phyloP scores from a whole-genome alignment of 2,888 invertebrate genomes.

The Cryptus viduatorius region DNA sequence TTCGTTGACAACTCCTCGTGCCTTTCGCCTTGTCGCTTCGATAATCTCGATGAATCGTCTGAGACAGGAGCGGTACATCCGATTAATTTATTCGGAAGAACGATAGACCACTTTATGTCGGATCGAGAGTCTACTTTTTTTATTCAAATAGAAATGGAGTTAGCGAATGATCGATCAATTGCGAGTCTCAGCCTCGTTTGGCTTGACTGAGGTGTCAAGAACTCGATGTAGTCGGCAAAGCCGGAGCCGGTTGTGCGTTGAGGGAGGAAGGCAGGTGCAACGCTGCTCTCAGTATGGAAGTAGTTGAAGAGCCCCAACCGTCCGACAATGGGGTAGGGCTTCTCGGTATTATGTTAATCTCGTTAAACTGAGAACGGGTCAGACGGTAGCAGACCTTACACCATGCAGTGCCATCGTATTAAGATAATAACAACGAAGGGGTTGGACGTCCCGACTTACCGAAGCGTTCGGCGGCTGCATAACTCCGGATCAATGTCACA shows the following conservation, averaged over 20 bases:
- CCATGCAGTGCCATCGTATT: constrained; percentile 76
- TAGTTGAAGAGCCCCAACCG: constrained; percentile 71
- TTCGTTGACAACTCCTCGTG: not conserved
- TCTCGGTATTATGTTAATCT: constrained; percentile 83
- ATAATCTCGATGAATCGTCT: not conserved
- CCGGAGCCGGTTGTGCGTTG: not conserved
- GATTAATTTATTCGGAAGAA: not conserved
- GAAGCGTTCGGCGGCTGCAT: constrained; percentile 28
- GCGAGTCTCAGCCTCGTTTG: constrained; percentile 37
- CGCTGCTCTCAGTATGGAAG: constrained; percentile 41
- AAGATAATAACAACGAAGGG: constrained; percentile 81
- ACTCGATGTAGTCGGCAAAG: not conserved
- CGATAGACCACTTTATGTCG: not conserved
- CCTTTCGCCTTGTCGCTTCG: not conserved
- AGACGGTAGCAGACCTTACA: constrained; percentile 79
- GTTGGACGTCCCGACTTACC: constrained; percentile 65
- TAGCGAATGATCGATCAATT: constrained; percentile 49
- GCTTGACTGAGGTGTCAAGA: constrained; percentile 37
- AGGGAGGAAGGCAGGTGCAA: constrained; percentile 23
- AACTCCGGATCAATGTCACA: not conserved
- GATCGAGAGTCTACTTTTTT: not conserved
- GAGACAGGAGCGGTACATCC: not conserved
- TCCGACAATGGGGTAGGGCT: constrained; percentile 76
- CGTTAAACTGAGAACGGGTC: constrained; percentile 82
- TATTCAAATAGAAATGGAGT: not conserved